Conservation (phyloP, 2,113 vertebrate genomes). For the Accipiter cooperii region DNA sequence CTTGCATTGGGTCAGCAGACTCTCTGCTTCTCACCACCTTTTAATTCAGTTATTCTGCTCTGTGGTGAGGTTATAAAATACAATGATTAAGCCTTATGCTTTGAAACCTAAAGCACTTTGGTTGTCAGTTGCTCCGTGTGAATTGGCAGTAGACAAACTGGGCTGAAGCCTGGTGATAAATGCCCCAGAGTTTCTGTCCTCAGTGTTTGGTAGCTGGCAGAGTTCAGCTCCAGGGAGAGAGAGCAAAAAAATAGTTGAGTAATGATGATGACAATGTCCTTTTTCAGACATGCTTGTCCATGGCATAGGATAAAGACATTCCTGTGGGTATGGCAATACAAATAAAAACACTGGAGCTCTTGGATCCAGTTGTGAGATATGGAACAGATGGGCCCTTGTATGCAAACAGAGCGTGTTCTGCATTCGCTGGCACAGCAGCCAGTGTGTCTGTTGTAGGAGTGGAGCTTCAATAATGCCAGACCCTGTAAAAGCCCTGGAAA, state of each 20-base stretch:
- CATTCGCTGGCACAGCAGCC: background rate
- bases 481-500: background rate
- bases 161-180: background rate
- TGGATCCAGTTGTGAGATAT: constrained; percentile 20
- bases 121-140: background rate
- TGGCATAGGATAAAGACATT: background rate
- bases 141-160: background rate
- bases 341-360: background rate
- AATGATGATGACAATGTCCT: background rate
- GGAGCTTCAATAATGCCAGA: background rate
- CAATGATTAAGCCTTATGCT: background rate
- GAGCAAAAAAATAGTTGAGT: background rate
- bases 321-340: background rate
- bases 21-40: background rate
- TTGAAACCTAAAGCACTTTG: background rate
- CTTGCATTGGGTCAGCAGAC: background rate
- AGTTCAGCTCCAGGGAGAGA: background rate
- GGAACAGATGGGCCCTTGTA: constrained; percentile 43
- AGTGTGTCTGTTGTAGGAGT: background rate
- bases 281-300: background rate
- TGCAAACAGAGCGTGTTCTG: background rate
- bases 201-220: background rate
- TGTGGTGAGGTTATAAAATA: background rate
- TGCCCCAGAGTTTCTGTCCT: background rate
- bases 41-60: background rate